phyloP scores from a whole-genome alignment of 1,140 invertebrate genomes.

The Bombus confusus region DNA sequence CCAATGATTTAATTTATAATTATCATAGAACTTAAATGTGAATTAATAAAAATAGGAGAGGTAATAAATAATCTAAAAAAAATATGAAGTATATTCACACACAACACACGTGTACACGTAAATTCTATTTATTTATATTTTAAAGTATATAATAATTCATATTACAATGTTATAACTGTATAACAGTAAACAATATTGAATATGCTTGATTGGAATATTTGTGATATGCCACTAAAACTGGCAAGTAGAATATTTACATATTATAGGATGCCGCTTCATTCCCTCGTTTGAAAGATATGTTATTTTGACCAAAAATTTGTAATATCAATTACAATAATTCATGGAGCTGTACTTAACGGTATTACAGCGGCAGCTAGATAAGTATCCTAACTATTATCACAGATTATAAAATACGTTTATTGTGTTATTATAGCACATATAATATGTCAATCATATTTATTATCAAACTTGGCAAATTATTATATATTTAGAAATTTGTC shows the following conservation, averaged over 20 bases:
- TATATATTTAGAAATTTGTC: conserved; percentile 60
- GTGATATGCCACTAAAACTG: conserved; percentile 71
- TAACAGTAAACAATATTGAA: conserved; percentile 77
- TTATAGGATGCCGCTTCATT: conserved; percentile 63
- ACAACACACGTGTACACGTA: conserved; percentile 52
- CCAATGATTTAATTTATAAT: neutral
- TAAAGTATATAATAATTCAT: conserved; percentile 77
- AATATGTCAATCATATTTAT: conserved; percentile 10
- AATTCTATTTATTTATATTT: conserved; percentile 70
- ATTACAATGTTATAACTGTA: conserved; percentile 75
- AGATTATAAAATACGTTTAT: conserved; percentile 80
- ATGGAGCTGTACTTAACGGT: conserved; percentile 70
- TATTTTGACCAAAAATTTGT: conserved; percentile 50
- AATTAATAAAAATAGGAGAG: neutral
- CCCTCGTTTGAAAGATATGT: conserved; percentile 57
- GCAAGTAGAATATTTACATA: conserved; percentile 74
- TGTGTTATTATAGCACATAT: conserved; percentile 69
- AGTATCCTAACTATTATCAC: conserved; percentile 80
- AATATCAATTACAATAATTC: conserved; percentile 57
- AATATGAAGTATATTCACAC: conserved; percentile 1
- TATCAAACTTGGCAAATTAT: conserved; percentile 63
- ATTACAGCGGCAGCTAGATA: conserved; percentile 74
- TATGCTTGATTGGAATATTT: conserved; percentile 76
- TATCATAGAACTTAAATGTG: neutral
- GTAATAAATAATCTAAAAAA: conserved; percentile 47